Evolutionary conservation across 1,140 invertebrate genomes (phyloP).

Genomic region (Pinna nobilis): DNA sequence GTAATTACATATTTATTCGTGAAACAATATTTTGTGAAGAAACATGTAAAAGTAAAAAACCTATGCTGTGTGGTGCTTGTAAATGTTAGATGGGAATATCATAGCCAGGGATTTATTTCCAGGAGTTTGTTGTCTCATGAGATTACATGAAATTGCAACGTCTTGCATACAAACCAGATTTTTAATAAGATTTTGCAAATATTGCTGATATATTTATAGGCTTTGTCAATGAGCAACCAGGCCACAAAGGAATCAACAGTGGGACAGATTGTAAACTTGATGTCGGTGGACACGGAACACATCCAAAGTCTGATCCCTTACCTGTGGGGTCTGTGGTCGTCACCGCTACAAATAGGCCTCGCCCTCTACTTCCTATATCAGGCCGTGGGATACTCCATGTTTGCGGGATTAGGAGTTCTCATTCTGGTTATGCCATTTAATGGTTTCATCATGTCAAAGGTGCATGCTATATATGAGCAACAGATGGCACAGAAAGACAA

Average conservation of each 20-base stretch:
- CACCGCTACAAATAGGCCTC: constrained; percentile 90
- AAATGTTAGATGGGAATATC: too few relatives aligned
- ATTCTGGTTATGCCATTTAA: constrained; percentile 81
- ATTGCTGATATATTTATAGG: constrained; percentile 28
- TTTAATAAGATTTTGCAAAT: too few relatives aligned
- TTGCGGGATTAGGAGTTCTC: constrained; percentile 72
- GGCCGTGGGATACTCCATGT: constrained; percentile 75
- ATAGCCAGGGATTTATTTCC: too few relatives aligned
- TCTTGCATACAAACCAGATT: too few relatives aligned
- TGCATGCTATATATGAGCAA: constrained; percentile 75
- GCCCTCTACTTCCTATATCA: constrained; percentile 93
- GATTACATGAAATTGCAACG: too few relatives aligned
- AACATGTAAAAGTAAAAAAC: too few relatives aligned
- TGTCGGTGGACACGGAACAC: constrained; percentile 76
- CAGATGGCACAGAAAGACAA: constrained; percentile 78
- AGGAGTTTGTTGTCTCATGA: too few relatives aligned
- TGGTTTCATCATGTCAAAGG: constrained; percentile 88
- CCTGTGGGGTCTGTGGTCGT: constrained; percentile 96
- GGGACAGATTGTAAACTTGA: constrained; percentile 79
- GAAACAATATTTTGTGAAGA: too few relatives aligned
- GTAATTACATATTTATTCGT: too few relatives aligned
- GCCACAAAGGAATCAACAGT: constrained; percentile 73
- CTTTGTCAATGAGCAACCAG: constrained; percentile 59
- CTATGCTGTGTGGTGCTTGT: too few relatives aligned
- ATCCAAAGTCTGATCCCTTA: constrained; percentile 78